Conservation (phyloP, 2,113 vertebrate species). For the Nothocercus julius region DNA sequence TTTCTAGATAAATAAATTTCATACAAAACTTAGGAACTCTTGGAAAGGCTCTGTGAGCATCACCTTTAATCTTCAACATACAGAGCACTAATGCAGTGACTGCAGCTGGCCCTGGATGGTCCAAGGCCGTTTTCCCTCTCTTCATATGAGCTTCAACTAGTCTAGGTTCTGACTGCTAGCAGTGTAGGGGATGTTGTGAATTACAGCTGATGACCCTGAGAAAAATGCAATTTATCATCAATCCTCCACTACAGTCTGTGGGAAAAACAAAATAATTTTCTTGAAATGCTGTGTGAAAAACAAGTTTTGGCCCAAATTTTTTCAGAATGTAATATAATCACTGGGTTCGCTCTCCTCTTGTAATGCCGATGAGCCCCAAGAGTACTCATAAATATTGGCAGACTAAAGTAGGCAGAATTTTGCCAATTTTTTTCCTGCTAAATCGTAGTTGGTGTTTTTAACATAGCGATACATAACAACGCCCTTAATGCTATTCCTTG, state of each 20-base stretch:
- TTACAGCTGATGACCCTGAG: conserved; percentile 25
- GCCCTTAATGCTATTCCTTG: conserved; percentile 43
- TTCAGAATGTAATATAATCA: conserved; percentile 32
- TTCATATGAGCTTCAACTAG: neutral
- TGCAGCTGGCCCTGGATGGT: neutral
- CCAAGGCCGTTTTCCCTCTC: neutral
- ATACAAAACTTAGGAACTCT: neutral
- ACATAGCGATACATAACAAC: conserved; percentile 39
- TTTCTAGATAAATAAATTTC: neutral
- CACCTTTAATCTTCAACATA: neutral
- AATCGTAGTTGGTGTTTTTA: conserved; percentile 58
- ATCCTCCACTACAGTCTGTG: conserved; percentile 49
- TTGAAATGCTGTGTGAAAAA: conserved; percentile 46
- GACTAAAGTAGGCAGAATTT: conserved; percentile 27
- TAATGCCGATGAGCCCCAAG: conserved; percentile 40
- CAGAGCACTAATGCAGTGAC: neutral
- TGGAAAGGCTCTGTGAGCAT: neutral
- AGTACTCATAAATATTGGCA: conserved; percentile 53
- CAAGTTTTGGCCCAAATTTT: conserved; percentile 49
- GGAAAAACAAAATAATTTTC: conserved; percentile 65
- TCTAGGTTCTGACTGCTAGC: neutral
- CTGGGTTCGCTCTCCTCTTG: conserved; percentile 26
- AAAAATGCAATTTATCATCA: conserved; percentile 50
- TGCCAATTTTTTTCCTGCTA: conserved; percentile 57
- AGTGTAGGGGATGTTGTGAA: neutral